phyloP scores from a whole-genome alignment of 1,140 invertebrate genomes.

The Drosophila ohnishii region DNA sequence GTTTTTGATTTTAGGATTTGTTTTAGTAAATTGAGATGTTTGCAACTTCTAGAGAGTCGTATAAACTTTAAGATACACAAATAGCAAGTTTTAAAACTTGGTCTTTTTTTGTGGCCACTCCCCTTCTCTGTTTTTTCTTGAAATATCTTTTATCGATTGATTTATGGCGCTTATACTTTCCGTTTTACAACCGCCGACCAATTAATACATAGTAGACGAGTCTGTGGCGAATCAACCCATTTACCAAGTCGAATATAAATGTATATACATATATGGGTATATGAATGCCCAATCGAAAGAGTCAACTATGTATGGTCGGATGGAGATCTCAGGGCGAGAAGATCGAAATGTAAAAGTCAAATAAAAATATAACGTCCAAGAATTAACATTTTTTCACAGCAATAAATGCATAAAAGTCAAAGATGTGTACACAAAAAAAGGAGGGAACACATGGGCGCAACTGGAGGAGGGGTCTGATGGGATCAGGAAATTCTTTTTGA shows the following conservation, averaged over 20 bases:
- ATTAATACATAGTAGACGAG: constrained; percentile 57
- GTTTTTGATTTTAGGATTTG: neutral
- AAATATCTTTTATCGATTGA: constrained; percentile 36
- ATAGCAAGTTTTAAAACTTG: neutral
- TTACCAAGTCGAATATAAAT: constrained; percentile 17
- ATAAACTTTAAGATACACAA: neutral
- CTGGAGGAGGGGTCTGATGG: constrained; percentile 1
- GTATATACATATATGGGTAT: constrained; percentile 20
- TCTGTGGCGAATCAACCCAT: constrained; percentile 45
- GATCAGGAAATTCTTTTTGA: constrained; percentile 9
- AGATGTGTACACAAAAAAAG: constrained; percentile 38
- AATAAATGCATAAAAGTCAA: constrained; percentile 62
- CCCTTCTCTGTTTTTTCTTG: constrained; percentile 5
- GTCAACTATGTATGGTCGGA: constrained; percentile 51
- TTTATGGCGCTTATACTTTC: constrained; percentile 46
- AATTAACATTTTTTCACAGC: constrained; percentile 68
- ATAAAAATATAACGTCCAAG: constrained; percentile 60
- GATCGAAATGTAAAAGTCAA: constrained; percentile 58
- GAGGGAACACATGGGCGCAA: constrained; percentile 10
- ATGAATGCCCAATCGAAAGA: constrained; percentile 34
- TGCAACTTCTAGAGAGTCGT: neutral
- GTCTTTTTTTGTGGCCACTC: neutral
- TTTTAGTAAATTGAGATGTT: neutral
- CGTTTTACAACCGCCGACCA: constrained; percentile 40
- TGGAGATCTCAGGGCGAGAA: constrained; percentile 40